Conservation (phyloP, 2,113 vertebrate species). For the Perca fluviatilis region DNA sequence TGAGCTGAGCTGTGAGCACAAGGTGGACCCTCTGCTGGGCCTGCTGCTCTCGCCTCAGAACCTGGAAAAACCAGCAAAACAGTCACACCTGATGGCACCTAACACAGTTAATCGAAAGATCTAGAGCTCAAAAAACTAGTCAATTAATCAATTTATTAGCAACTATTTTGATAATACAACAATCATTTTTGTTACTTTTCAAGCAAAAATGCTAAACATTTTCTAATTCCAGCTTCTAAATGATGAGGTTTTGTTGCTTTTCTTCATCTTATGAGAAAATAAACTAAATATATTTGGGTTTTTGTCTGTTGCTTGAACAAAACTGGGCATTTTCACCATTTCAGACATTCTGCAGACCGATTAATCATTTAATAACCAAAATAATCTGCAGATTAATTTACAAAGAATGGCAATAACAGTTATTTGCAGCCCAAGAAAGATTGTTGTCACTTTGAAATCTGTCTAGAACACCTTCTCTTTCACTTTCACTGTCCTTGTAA, state of each 20-base stretch:
- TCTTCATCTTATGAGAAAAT: background rate
- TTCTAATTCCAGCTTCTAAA: background rate
- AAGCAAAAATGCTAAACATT: background rate
- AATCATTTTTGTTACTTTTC: background rate
- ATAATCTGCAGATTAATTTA: background rate
- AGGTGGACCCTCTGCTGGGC: conserved; percentile 65
- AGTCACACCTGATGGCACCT: no score
- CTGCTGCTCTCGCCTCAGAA: conserved; percentile 70
- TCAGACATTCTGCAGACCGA: background rate
- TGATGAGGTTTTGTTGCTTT: background rate
- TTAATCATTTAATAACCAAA: background rate
- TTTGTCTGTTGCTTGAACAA: background rate
- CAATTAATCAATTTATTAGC: background rate
- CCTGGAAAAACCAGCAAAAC: conserved; percentile 46
- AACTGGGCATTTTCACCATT: background rate
- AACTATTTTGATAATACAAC: background rate
- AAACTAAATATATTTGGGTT: background rate
- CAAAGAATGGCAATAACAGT: no score
- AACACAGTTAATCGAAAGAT: background rate
- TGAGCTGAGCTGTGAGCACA: conserved; percentile 64
- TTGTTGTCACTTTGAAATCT: background rate
- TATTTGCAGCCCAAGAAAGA: background rate
- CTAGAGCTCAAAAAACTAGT: background rate
- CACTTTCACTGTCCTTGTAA: background rate
- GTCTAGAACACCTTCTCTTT: background rate